These are phyloP conservation scores for Anoura caudifer DNA, from an alignment of 2,113 vertebrate species.

Conservation along the genomic window DNA sequence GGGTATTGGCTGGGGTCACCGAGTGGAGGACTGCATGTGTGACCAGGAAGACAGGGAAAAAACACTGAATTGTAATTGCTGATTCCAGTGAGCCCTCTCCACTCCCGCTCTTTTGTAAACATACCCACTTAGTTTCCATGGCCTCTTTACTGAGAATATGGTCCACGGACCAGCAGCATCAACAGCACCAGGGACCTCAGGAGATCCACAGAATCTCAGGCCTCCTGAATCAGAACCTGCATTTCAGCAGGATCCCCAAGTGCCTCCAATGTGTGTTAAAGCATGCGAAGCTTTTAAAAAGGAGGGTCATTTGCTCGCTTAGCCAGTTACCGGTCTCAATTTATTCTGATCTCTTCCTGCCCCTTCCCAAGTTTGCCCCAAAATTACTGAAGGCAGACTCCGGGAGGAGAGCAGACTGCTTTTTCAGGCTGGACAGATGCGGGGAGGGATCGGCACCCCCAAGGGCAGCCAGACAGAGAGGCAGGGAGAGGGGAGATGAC, in stretches of 20 bases:
- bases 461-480: not conserved
- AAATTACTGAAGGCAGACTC: not conserved
- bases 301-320: not conserved
- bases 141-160: not conserved
- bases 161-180: not conserved
- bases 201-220: not conserved
- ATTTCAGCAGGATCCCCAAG: not conserved
- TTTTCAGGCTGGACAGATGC: not conserved
- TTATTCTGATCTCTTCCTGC: not conserved
- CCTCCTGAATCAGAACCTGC: not conserved
- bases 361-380: not conserved
- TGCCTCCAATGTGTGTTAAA: accelerated
- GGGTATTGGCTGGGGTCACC: not conserved
- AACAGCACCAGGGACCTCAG: not conserved
- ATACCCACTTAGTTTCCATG: not conserved
- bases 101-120: not conserved
- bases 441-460: not conserved
- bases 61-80: not conserved
- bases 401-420: not conserved
- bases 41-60: not conserved
- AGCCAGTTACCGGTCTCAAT: not conserved
- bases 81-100: not conserved
- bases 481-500: not conserved
- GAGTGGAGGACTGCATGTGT: not conserved
- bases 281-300: not conserved